Percentiles rank a stretch among this genome's conserved stretches.
phyloP scores from a whole-genome alignment of 2,888 invertebrate genomes.

The Lottia scabra region DNA sequence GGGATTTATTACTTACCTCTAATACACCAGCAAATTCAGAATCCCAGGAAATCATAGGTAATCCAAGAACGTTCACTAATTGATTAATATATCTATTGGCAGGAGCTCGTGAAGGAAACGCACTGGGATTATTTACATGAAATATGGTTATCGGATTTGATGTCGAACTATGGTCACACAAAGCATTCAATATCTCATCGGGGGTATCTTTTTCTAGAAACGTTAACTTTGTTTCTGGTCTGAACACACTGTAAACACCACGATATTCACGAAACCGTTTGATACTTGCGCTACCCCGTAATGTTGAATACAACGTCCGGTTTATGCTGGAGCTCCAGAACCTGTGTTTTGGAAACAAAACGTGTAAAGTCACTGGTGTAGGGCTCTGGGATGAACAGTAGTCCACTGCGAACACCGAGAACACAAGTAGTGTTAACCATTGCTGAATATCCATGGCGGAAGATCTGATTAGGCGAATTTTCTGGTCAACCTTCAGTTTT shows the following conservation, averaged over 20 bases:
- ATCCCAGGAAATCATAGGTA: conserved; percentile 21
- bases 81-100: conserved; percentile 17
- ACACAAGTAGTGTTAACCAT: not conserved
- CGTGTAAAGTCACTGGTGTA: not conserved
- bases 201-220: conserved; percentile 10
- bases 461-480: not conserved
- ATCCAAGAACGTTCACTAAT: conserved; percentile 9
- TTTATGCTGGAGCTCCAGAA: not conserved
- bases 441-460: not conserved
- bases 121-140: conserved; percentile 17
- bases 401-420: not conserved
- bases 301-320: not conserved
- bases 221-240: conserved; percentile 9
- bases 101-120: conserved; percentile 4
- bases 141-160: conserved; percentile 15
- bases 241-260: conserved; percentile 19
- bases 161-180: conserved; percentile 16
- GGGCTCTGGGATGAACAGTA: not conserved
- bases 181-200: conserved; percentile 16
- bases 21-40: conserved; percentile 11
- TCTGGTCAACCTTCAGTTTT: no score
- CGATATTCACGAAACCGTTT: conserved; percentile 18
- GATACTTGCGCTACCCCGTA: not conserved
- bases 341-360: not conserved
- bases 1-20: conserved; percentile 6